Base-by-base conservation (phyloP, 2,113 vertebrate species). In the Budorcas taxicolor region DNA sequence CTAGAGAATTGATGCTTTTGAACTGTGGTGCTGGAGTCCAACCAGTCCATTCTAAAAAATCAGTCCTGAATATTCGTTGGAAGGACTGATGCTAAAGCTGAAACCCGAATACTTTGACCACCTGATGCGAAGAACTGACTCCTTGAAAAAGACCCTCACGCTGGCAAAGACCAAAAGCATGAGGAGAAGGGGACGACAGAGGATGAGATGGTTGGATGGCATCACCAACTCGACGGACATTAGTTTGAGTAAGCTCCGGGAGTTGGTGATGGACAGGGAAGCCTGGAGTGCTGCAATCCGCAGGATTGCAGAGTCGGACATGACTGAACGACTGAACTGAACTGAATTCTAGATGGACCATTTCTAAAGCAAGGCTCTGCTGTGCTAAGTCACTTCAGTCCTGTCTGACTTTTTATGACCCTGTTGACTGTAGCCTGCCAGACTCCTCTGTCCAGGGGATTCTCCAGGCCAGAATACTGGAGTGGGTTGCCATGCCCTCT, bases 231-330 rank as follows among this genome's bases (percentile, higher is more conserved):
- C 9, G 10, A 71, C 3, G 67, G n/a, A 71, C 5, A 6, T 40
- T 12, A 40, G 67, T 40, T 40, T 71, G 67, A 23, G 19, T 71
- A 6, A 40, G 10, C 19, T 40, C 10, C 0, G 0, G n/a, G 67
- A 71, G 10, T 11, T 71, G 19, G n/a, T 71, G n/a, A 71, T 71
- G 19, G 67, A 71, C n/a, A 71, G 10, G 19, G 67, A 71, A 23
- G 67, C 19, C 67, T 40, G 19, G 19, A 1, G 0, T 71, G 19
- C n/a, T 71, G n/a, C n/a, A 71, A 3, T 71, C n/a, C 0, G 0
- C 3, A 5, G 19, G 21, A 13, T 2, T 6, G n/a, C 10, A 40
- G 19, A 23, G 67, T 40, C 0, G 0, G n/a, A 40, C n/a, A 40
- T 13, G 67, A 71, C n/a, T 71, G n/a, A 71, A 10, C 0, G 10